Base-by-base conservation (phyloP, 2,888 invertebrate species). In the Margaritifera margaritifera region DNA sequence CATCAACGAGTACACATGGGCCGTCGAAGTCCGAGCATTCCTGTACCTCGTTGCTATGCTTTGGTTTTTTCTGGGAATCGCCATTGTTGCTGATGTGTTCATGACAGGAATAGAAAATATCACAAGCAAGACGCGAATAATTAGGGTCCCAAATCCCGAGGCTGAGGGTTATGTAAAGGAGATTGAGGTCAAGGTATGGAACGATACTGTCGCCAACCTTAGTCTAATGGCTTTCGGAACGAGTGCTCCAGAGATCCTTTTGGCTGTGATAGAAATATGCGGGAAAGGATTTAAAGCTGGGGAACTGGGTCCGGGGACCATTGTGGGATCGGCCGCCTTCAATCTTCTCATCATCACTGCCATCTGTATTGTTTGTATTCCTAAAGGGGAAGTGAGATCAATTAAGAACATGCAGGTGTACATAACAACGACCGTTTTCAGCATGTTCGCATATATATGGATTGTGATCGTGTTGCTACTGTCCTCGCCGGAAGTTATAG, bases 401-500 rank as follows among this genome's bases (percentile, higher is more conserved):
- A 90, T 92, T 68, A 84, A 88, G 50, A 84, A 89, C 63, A 87
- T 91, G 66, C 90, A 89, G 73, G 91, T 91, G 54, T 91, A 90
- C 75, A 74, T 78, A 6, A 83, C 88, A 22, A 91, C 90, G 18
- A 82, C 90, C 1, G 79, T 84, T 65, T 90, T 88, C 80, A 88
- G 88, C 62, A 80, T 92, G 57, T 92, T 92, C 75, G 92, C 93
- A 18, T 93, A 93, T 86, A 80, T 92, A 55, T 93, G 93, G 93
- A 87, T 93, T 58, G 85, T 92, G 51, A 78, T 93, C 53, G 91
- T 92, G 65, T 86, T 92, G 52, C 84, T 89, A 52, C 80, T 78
- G 22, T 86, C 88, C 50, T 85, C 91, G 0, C 90, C 91, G 20
- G 82, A 85, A 66, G 81, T 77, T 18, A 84, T 92, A 53, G 92